Base-by-base conservation (phyloP, 2,113 vertebrate species). In the Platysteira castanea region DNA sequence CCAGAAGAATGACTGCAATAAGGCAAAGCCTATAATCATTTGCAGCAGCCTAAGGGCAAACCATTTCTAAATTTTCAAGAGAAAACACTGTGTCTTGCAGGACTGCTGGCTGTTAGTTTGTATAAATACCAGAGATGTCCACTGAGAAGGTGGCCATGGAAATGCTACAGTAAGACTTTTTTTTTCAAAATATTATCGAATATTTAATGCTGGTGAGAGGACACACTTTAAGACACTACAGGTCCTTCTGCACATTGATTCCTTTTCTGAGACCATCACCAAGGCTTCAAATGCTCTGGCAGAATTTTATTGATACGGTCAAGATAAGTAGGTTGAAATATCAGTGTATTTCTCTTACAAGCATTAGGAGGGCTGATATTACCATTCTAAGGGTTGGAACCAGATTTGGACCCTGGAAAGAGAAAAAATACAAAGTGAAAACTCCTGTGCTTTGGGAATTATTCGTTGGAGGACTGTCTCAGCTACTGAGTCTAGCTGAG, bases 301-400 rank as follows among this genome's bases (percentile, higher is more conserved):
- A 84, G n/a, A 65, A 11, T 31, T 77, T 76, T 60, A 52, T 24
- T 2, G 0, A 17, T 21, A 44, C 0, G 0, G 26, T 17, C 46
- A 67, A 52, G 33, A 11, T 67, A 56, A 73, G 11, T 37, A 59
- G 15, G 7, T 70, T 49, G 22, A 69, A 23, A 68, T 63, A 59
- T 10, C 19, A 26, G 6, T 6, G 4, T 20, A 4, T 37, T 60
- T 86, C 33, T 77, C 13, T 61, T 26, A 16, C 3, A 70, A 27
- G 9, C 42, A 23, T 28, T 52, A 64, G 17, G 47, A 60, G 3
- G 15, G 17, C 16, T 1, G 0, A 20, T 7, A 9, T 37, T 71
- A 30, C 5, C 10, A 12, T 77, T 47, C n/a, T 28, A 35, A 26
- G 27, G 3, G 9, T 15, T 49, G n/a, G 44, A 64, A 35, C 3